Base-by-base conservation (phyloP, 2,888 invertebrate species). In the Thereva nobilitata region DNA sequence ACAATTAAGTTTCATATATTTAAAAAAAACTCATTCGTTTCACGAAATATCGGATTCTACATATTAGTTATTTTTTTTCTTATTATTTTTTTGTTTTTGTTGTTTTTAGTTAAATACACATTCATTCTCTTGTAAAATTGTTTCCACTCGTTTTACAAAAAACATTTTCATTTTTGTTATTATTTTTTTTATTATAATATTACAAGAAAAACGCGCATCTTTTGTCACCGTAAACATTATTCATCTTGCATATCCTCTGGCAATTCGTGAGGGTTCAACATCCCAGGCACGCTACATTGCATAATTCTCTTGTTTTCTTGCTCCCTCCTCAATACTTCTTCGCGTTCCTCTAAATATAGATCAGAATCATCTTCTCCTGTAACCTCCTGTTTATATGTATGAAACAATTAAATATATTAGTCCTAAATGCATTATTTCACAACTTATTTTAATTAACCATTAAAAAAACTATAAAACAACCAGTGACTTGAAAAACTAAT, bases 321-420 rank as follows among this genome's bases (percentile, higher is more conserved):
- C 55, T 97, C 97, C 76, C 87, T 85, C 73, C 90, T 89, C 72
- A 99, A 86, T 68, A 94, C 90, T 71, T 87, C 87, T 82, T 97
- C 93, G 74, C 98, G 89, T 81, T 99, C 99, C 79, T 99, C 99
- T 77, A 99, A 84, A 84, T 93, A 99, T 77, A 99, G 85, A 83
- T 99, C 99, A 70, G 93, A 91, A 82, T 98, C 96, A 79, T 99
- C 98, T 81, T 97, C 97, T 52, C 99, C 99, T 38, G 97, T 95
- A 81, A 93, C 97, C 84, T 99, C 99, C 97, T 98, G 80, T 4
- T 23, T 23, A 2, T 23, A 23, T 1, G 23, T 23, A 23, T 23
- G 23, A 23, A 23, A 23, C 1, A 23, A 23, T 2, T 23, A 23
- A 23, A 2, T 23, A 23, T 23, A 23, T 23, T 23, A 23, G 23